Evolutionary conservation across 2,797 vertebrate species (phyloP).

Genomic region (Rhyacichthys aspro): DNA sequence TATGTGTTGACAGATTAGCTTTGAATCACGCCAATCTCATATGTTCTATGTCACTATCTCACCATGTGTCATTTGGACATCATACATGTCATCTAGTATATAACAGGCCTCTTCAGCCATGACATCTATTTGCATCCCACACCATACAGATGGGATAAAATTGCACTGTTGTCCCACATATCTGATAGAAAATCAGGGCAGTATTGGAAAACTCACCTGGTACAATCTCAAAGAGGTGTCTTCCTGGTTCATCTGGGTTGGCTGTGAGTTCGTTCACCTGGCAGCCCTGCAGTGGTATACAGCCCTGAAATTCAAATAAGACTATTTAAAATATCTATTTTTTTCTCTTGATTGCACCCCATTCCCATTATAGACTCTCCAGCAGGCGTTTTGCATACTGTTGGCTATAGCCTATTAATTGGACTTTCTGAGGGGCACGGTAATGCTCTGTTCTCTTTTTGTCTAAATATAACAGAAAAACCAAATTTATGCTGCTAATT

Average conservation of each 20-base stretch:
- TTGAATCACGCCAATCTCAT: background rate
- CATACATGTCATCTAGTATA: background rate
- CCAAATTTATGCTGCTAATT: no score
- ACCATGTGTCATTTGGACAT: background rate
- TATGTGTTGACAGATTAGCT: slow-evolving; percentile 1
- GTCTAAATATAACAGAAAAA: no score
- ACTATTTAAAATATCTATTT: no score
- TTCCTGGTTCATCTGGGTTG: slow-evolving; percentile 89
- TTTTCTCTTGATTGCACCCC: no score
- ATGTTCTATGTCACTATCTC: background rate
- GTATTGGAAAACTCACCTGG: slow-evolving; percentile 81
- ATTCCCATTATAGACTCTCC: no score
- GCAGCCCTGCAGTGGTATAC: slow-evolving; percentile 88
- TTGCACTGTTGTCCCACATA: no score
- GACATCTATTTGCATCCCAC: background rate
- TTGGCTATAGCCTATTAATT: no score
- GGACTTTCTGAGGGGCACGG: no score
- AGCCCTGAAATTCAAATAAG: slow-evolving; percentile 80
- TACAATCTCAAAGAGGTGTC: slow-evolving; percentile 91
- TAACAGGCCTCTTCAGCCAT: background rate
- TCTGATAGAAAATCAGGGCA: no score
- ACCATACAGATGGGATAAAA: background rate
- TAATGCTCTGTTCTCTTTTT: no score
- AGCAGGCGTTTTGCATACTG: no score
- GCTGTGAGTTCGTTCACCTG: slow-evolving; percentile 88